Evolutionary conservation across 1,140 invertebrate species (phyloP).

Genomic region (Bombus difficillimus): DNA sequence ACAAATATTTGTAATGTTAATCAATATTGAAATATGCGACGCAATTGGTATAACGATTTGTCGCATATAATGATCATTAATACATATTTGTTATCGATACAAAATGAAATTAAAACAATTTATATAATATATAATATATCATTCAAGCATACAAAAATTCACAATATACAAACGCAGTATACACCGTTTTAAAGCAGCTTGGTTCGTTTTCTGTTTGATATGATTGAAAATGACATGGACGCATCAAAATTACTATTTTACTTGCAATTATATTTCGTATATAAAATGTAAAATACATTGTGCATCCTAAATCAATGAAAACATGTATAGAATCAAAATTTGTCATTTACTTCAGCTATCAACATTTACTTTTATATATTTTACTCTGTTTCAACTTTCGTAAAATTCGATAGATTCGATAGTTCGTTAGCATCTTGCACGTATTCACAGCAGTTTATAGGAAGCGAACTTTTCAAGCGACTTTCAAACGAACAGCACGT

Average conservation of each 20-base stretch:
- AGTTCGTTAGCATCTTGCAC: conserved; percentile 12
- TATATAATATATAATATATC: conserved; percentile 25
- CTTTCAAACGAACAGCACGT: conserved; percentile 36
- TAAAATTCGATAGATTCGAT: conserved; percentile 38
- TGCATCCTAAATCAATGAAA: not conserved
- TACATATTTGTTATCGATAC: not conserved
- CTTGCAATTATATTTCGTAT: not conserved
- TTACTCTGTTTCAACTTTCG: conserved; percentile 18
- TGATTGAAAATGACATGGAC: not conserved
- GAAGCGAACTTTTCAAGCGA: conserved; percentile 45
- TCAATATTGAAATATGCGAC: not conserved
- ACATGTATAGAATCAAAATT: not conserved
- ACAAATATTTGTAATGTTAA: conserved; percentile 36
- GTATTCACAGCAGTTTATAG: conserved; percentile 28
- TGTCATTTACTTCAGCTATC: not conserved
- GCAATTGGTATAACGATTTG: not conserved
- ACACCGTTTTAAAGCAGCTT: conserved; percentile 32
- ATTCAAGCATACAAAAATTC: conserved; percentile 40
- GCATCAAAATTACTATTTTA: not conserved
- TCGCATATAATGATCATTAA: not conserved
- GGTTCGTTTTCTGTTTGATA: conserved; percentile 18
- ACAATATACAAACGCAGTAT: conserved; percentile 47
- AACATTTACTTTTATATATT: conserved; percentile 23
- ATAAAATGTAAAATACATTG: conserved; percentile 9
- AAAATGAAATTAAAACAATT: conserved; percentile 16